Conservation (phyloP, 2,888 invertebrate genomes). For the Philopedon plagiatum region DNA sequence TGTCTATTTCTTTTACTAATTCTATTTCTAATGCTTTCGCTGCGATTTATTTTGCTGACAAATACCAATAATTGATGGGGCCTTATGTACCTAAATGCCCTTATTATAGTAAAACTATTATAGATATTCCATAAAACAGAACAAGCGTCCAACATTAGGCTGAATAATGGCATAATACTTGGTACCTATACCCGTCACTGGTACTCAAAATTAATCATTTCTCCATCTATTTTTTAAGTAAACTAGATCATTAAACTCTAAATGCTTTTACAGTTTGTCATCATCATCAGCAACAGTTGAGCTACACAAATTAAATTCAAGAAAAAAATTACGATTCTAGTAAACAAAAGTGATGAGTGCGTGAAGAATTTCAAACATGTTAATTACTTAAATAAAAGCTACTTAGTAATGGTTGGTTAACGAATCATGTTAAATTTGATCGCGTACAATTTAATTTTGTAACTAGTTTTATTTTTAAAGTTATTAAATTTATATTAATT, state of each 20-base stretch:
- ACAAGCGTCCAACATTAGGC: too few relatives aligned
- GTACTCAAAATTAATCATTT: too few relatives aligned
- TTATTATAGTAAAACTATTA: too few relatives aligned
- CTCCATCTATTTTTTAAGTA: not conserved
- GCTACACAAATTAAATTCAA: constrained; percentile 10
- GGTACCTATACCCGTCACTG: too few relatives aligned
- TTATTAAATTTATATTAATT: not conserved
- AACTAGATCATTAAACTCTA: constrained; percentile 16
- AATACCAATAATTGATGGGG: too few relatives aligned
- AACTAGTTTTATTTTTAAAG: constrained; percentile 10
- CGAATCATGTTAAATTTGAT: constrained; percentile 21
- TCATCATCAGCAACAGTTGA: not conserved
- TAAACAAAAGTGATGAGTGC: constrained; percentile 8
- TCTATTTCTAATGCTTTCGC: too few relatives aligned
- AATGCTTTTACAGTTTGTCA: constrained; percentile 7
- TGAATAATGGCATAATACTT: too few relatives aligned
- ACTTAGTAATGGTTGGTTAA: constrained; percentile 17
- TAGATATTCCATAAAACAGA: too few relatives aligned
- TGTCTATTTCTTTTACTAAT: too few relatives aligned
- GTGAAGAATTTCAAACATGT: constrained; percentile 16
- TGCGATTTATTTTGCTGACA: too few relatives aligned
- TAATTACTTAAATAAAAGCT: constrained; percentile 15
- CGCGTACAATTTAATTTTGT: constrained; percentile 15
- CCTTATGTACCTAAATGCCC: too few relatives aligned
- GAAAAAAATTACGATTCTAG: constrained; percentile 13